A percentile compares a stretch with the other conserved stretches of the same genome.
phyloP scores from a whole-genome alignment of 1,140 invertebrate species.

The Lepeophtheirus salmonis region DNA sequence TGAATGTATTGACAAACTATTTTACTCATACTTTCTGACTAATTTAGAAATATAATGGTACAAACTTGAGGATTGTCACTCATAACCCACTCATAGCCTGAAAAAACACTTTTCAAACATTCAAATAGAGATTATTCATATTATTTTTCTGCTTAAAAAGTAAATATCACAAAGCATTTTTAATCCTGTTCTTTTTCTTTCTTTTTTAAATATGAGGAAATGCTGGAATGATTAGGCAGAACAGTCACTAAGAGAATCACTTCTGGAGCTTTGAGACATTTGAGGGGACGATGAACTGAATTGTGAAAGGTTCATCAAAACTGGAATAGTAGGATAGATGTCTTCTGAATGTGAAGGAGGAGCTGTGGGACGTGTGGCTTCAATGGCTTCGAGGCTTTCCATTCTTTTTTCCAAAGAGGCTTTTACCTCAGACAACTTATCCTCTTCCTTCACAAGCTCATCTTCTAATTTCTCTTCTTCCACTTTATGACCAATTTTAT shows the following conservation, averaged over 20 bases:
- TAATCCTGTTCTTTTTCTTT: too few relatives aligned
- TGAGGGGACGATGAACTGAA: not conserved
- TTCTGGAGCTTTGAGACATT: not conserved
- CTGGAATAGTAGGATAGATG: not conserved
- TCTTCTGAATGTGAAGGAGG: not conserved
- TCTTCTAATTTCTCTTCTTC: constrained; percentile 9
- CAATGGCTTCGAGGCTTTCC: not conserved
- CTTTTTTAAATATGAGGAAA: too few relatives aligned
- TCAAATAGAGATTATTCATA: too few relatives aligned
- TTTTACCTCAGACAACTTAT: constrained; percentile 5
- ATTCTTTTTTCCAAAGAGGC: constrained; percentile 7
- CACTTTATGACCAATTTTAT: constrained; percentile 10
- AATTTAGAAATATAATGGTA: too few relatives aligned
- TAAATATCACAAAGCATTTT: too few relatives aligned
- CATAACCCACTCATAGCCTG: too few relatives aligned
- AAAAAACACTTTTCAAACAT: too few relatives aligned
- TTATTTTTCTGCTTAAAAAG: too few relatives aligned
- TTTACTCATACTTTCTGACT: too few relatives aligned
- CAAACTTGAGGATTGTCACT: too few relatives aligned
- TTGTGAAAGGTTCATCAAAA: not conserved
- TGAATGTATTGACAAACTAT: too few relatives aligned
- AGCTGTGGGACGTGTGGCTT: not conserved
- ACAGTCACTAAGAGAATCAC: not conserved
- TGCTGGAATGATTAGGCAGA: not conserved
- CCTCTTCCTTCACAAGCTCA: not conserved